Evolutionary conservation across 2,888 invertebrate species (phyloP).

Genomic region (Eupithecia exiguata): DNA sequence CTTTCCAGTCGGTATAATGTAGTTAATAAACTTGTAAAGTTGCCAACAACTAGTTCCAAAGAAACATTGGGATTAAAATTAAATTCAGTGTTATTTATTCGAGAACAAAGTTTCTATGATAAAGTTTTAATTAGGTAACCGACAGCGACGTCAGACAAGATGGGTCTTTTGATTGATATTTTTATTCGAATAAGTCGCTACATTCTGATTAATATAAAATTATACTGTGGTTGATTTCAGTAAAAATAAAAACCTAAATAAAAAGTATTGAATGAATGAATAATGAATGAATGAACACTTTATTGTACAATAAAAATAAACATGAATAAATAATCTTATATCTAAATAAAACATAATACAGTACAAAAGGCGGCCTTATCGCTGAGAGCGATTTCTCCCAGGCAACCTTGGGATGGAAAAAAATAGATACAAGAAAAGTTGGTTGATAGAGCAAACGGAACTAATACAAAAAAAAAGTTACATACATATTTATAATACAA

Average conservation of each 20-base stretch:
- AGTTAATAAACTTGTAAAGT: slow-evolving; percentile 22
- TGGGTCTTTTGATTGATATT: neutral
- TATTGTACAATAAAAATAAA: too few relatives aligned
- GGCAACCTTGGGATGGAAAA: too few relatives aligned
- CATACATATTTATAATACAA: too few relatives aligned
- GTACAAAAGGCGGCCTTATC: too few relatives aligned
- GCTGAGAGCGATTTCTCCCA: too few relatives aligned
- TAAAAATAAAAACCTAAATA: neutral
- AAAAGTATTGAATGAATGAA: too few relatives aligned
- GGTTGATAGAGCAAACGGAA: too few relatives aligned
- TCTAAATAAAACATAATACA: too few relatives aligned
- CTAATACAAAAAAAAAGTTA: too few relatives aligned
- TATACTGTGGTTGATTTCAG: neutral
- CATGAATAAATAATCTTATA: too few relatives aligned
- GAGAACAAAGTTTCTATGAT: slow-evolving; percentile 17
- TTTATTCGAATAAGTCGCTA: neutral
- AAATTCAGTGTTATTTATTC: slow-evolving; percentile 11
- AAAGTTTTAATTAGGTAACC: slow-evolving; percentile 34
- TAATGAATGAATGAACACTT: too few relatives aligned
- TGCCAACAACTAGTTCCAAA: slow-evolving; percentile 1
- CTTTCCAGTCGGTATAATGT: slow-evolving; percentile 9
- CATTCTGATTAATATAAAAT: neutral
- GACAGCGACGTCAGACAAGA: neutral
- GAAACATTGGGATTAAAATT: slow-evolving; percentile 11
- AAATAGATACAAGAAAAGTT: too few relatives aligned